These are phyloP conservation scores for Atta cephalotes DNA, from an alignment of 1,140 invertebrate genomes.

Conservation along the genomic window DNA sequence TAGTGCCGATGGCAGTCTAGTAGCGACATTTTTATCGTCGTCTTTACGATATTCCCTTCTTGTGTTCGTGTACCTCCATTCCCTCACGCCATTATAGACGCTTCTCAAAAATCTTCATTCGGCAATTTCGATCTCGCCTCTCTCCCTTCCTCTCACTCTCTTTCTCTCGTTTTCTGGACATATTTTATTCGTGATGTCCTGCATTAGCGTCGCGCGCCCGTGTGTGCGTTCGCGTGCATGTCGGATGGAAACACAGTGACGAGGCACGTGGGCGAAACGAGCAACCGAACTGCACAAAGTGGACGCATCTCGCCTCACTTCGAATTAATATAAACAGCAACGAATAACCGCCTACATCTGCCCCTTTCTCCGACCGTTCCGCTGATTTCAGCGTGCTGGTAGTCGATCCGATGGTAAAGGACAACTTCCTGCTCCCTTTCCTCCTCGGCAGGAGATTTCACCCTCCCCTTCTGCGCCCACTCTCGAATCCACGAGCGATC, in stretches of 20 bases:
- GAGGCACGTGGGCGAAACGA: slow-evolving; percentile 83
- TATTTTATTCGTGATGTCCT: slow-evolving; percentile 72
- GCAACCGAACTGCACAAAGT: slow-evolving; percentile 81
- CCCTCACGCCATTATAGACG: slow-evolving; percentile 29
- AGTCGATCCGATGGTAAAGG: slow-evolving; percentile 79
- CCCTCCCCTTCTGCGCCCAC: not conserved
- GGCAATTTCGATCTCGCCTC: slow-evolving; percentile 63
- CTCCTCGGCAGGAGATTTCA: slow-evolving; percentile 19
- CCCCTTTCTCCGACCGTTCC: slow-evolving; percentile 78
- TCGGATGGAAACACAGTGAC: slow-evolving; percentile 59
- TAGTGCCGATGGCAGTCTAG: slow-evolving; percentile 57
- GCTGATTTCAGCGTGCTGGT: slow-evolving; percentile 82
- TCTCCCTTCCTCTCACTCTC: slow-evolving; percentile 19
- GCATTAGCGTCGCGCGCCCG: slow-evolving; percentile 69
- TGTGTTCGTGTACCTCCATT: not conserved
- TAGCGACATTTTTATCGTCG: slow-evolving; percentile 66
- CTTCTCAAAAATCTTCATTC: slow-evolving; percentile 63
- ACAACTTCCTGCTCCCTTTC: slow-evolving; percentile 35
- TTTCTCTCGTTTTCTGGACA: slow-evolving; percentile 39
- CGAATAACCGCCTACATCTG: slow-evolving; percentile 84
- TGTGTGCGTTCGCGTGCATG: slow-evolving; percentile 54
- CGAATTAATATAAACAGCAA: slow-evolving; percentile 86
- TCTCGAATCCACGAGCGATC: slow-evolving; percentile 58
- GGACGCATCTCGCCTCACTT: slow-evolving; percentile 82
- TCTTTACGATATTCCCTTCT: slow-evolving; percentile 63